Evolutionary conservation across 1,140 invertebrate genomes (phyloP).

Genomic region (Agrilus planipennis): DNA sequence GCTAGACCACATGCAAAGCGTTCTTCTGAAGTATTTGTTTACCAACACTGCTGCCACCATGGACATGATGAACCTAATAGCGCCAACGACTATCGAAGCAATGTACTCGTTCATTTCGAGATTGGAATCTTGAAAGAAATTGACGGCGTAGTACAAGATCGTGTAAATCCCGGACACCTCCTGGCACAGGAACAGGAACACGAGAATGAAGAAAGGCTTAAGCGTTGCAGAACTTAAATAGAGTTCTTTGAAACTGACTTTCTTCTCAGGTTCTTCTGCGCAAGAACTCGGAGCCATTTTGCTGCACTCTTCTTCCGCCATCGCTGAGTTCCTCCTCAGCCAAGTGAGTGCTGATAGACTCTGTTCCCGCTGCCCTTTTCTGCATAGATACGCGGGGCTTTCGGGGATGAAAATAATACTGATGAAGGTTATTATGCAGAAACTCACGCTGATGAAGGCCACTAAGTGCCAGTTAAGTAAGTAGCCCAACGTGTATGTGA

Average conservation of each 20-base stretch:
- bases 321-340: constrained; percentile 42
- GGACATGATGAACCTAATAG: constrained; percentile 53
- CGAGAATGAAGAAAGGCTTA: constrained; percentile 52
- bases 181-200: constrained; percentile 55
- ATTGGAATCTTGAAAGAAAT: constrained; percentile 53
- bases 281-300: constrained; percentile 31
- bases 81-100: constrained; percentile 62
- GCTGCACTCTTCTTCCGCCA: constrained; percentile 45
- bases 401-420: constrained; percentile 57
- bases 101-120: constrained; percentile 53
- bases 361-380: constrained; percentile 41
- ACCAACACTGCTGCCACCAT: constrained; percentile 55
- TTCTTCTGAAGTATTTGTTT: constrained; percentile 53
- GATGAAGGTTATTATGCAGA: constrained; percentile 45
- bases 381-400: constrained; percentile 50
- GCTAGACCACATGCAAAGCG: constrained; percentile 53
- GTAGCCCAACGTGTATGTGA: constrained; percentile 50
- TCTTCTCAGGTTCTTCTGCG: constrained; percentile 18
- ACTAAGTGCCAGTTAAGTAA: constrained; percentile 49
- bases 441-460: constrained; percentile 45
- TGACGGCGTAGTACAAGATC: constrained; percentile 63
- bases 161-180: constrained; percentile 63
- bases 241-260: constrained; percentile 29
- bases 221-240: constrained; percentile 35
- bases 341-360: constrained; percentile 43